Conservation (phyloP, 2,888 invertebrate species). For the Tachina lurida region DNA sequence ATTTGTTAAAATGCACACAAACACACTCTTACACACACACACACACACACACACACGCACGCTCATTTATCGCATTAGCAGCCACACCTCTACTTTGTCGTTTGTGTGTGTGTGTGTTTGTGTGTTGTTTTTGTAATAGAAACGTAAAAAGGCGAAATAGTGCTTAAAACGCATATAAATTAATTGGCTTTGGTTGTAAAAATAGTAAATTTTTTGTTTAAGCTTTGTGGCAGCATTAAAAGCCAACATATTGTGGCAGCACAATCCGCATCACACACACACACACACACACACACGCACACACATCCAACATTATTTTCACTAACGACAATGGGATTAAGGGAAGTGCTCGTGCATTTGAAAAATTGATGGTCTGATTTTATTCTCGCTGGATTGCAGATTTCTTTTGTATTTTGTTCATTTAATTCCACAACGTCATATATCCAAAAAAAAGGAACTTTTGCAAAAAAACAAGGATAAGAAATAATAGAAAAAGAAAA, state of each 20-base stretch:
- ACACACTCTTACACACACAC: too few relatives aligned
- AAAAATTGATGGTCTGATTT: background rate
- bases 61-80: background rate
- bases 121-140: background rate
- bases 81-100: constrained; percentile 43
- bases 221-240: constrained; percentile 6
- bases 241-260: constrained; percentile 13
- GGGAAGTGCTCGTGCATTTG: background rate
- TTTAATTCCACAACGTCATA: too few relatives aligned
- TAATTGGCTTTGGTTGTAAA: constrained; percentile 47
- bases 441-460: too few relatives aligned
- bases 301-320: background rate
- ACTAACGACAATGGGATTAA: background rate
- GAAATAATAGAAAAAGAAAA: too few relatives aligned
- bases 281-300: background rate
- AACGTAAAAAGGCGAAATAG: constrained; percentile 34
- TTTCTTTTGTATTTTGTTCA: background rate
- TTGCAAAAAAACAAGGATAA: too few relatives aligned
- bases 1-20: background rate
- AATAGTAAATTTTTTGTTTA: constrained; percentile 16
- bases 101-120: background rate
- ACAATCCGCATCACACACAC: background rate
- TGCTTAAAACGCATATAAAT: constrained; percentile 47
- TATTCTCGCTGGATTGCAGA: background rate
- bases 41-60: too few relatives aligned